These are phyloP conservation scores for Coracias cyanogaster DNA, from an alignment of 2,797 vertebrate genomes.

Conservation along the genomic window DNA sequence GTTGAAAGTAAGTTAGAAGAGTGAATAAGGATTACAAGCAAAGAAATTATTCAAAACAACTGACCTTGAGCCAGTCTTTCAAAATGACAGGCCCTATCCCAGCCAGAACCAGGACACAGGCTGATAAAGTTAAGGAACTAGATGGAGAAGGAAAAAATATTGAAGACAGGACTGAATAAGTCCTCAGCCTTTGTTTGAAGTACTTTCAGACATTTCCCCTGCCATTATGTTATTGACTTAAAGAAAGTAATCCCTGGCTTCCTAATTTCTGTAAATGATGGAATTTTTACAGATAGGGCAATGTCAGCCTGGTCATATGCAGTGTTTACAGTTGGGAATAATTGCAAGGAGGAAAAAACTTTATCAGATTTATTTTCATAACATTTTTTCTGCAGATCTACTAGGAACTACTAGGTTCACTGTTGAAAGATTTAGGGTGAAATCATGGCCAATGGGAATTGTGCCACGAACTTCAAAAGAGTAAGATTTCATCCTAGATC, in stretches of 20 bases:
- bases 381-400: neutral
- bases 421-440: conserved; percentile 29
- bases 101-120: neutral
- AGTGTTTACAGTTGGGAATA: neutral
- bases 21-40: neutral
- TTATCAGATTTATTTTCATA: neutral
- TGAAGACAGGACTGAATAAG: neutral
- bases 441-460: conserved; percentile 28
- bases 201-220: neutral
- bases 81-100: neutral
- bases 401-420: neutral
- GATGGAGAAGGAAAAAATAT: neutral
- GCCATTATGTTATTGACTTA: neutral
- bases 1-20: neutral
- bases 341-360: neutral
- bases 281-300: neutral
- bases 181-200: neutral
- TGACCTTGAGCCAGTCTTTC: neutral
- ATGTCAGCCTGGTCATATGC: neutral
- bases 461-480: conserved; percentile 46
- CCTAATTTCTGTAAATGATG: neutral
- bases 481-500: conserved; percentile 19
- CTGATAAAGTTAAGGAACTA: neutral
- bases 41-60: neutral
- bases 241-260: neutral